A percentile compares a stretch with the other conserved stretches of the same genome.
phyloP scores from a whole-genome alignment of 2,797 vertebrate genomes.

The Geotrypetes seraphini region DNA sequence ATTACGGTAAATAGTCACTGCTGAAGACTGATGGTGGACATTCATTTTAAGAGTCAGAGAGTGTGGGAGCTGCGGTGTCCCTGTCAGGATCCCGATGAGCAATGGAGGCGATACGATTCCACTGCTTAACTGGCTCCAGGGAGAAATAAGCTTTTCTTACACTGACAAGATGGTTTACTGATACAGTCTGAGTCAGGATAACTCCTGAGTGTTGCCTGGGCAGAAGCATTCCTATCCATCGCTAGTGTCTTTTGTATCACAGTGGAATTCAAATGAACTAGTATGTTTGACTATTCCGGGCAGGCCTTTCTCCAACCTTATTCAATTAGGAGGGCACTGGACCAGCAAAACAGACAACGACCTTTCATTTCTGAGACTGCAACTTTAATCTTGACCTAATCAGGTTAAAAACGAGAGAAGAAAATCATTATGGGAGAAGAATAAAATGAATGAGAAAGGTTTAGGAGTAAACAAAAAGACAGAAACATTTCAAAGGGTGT shows the following conservation, averaged over 20 bases:
- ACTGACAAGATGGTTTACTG: slow-evolving; percentile 13
- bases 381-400: neutral
- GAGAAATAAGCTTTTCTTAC: slow-evolving; percentile 4
- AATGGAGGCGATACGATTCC: slow-evolving; percentile 18
- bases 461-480: too few species aligned
- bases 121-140: slow-evolving; percentile 13
- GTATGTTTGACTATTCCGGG: neutral
- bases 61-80: slow-evolving; percentile 4
- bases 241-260: neutral
- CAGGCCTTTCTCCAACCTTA: neutral
- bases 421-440: too few species aligned
- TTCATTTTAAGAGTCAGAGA: slow-evolving; percentile 9
- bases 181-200: slow-evolving; percentile 1
- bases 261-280: neutral
- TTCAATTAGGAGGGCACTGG: neutral
- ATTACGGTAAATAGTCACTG: too few species aligned
- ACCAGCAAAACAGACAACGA: neutral
- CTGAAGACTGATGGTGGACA: neutral
- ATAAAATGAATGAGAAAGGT: too few species aligned
- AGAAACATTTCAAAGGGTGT: too few species aligned
- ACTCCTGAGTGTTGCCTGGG: neutral
- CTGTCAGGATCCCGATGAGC: slow-evolving; percentile 25
- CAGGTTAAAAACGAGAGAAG: too few species aligned
- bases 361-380: neutral
- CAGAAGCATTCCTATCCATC: too few species aligned